Evolutionary conservation across 2,113 vertebrate genomes (phyloP), one percentile per base, ranked within the genome.

Genomic region (Mystacornis crossleyi): DNA sequence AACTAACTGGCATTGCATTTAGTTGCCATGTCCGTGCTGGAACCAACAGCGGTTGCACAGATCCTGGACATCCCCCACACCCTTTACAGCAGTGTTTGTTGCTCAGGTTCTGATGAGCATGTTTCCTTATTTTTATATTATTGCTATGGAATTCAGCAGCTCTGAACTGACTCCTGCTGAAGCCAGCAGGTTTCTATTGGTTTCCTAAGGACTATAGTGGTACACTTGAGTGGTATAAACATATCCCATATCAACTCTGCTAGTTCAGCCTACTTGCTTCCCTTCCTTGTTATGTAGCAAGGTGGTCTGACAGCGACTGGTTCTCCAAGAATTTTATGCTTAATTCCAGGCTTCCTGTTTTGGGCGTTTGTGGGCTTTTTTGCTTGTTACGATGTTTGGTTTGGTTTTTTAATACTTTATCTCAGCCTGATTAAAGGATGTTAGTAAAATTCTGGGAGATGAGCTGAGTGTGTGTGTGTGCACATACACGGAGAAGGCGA

Each of bases 161-260:
- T 62, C 48, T 69, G 62, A 86, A 77, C 14, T 19, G 67, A 34
- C 12, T 75, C 54, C 40, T 43, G 13, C 50, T 62, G 79, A 77
- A 86, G 13, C 18, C 57, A 48, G 48, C 21, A 19, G n/a, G 36
- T 51, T 69, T 67, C 34, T 58, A 1, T 24, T 65, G 21, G 16
- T 9, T 65, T 80, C 18, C 14, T 10, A 25, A 47, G 36, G 58
- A 61, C n/a, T 2, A 4, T 36, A 31, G 18, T 7, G 28, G 31
- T 36, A n/a, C 10, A 6, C 54, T 36, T 61, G 34, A 21, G 13
- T 21, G 31, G 31, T 13, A 9, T 18, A 28, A 69, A 40, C 0
- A 2, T n/a, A 57, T 17, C 36, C 40, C 1, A 0, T 33, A 13
- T 20, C 26, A 43, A 29, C 26, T 45, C n/a, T 72, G 34, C 53